Conservation (phyloP, 2,888 invertebrate species). For the Mythimna loreyi region DNA sequence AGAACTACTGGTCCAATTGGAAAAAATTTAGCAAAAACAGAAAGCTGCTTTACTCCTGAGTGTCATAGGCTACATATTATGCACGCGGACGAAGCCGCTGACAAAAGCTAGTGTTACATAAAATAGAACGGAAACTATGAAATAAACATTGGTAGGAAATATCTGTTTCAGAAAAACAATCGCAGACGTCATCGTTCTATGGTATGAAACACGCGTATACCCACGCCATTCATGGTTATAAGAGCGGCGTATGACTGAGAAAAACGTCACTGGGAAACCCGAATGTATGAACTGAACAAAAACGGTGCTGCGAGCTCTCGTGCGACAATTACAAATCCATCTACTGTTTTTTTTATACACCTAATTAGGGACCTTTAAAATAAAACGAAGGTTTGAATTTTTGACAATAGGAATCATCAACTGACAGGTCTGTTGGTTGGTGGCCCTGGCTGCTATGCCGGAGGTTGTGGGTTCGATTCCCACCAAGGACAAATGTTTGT, state of each 20-base stretch:
- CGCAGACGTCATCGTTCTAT: conserved; percentile 17
- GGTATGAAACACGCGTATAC: conserved; percentile 26
- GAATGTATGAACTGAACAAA: conserved; percentile 42
- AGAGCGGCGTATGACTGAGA: conserved; percentile 26
- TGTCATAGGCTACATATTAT: no score
- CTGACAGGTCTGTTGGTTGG: no score
- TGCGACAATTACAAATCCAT: conserved; percentile 38
- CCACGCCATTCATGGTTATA: conserved; percentile 26
- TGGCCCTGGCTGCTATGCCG: no score
- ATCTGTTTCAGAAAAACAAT: conserved; percentile 2
- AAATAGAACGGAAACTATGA: not conserved
- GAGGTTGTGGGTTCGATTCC: no score
- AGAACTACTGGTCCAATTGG: no score
- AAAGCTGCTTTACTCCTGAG: no score
- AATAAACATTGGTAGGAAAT: not conserved
- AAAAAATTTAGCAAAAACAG: no score
- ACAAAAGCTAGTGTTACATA: no score
- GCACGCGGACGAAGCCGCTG: no score
- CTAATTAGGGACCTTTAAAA: not conserved
- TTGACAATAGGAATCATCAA: not conserved
- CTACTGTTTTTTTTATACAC: conserved; percentile 25
- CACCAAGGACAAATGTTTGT: no score
- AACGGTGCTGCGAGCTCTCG: conserved; percentile 10
- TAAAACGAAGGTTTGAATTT: not conserved
- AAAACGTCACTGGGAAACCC: conserved; percentile 52